These are phyloP conservation scores for Panurus biarmicus DNA, from an alignment of 2,113 vertebrate species.

Conservation along the genomic window DNA sequence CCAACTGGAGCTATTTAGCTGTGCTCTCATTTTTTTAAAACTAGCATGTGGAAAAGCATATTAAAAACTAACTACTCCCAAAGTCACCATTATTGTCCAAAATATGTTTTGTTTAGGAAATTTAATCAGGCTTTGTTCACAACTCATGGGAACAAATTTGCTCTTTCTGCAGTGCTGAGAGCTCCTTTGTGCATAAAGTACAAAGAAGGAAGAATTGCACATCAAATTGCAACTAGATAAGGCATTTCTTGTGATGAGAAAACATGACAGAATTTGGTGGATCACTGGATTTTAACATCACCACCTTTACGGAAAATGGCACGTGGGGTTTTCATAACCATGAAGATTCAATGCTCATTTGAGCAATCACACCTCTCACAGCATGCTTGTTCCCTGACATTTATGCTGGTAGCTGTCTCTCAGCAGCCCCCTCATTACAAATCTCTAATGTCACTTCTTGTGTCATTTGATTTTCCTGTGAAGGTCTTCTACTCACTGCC, in stretches of 20 bases:
- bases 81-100: neutral
- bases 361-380: constrained; percentile 26
- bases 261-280: constrained; percentile 1
- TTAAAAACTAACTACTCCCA: neutral
- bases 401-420: neutral
- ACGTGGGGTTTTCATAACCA: neutral
- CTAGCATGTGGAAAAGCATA: neutral
- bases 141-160: neutral
- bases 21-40: neutral
- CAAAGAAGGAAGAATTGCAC: neutral
- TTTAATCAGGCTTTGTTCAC: neutral
- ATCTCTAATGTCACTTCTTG: neutral
- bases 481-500: neutral
- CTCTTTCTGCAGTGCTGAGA: neutral
- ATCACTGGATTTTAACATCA: neutral
- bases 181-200: neutral
- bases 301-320: neutral
- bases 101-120: neutral
- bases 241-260: neutral
- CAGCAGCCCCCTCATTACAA: constrained; percentile 16
- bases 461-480: constrained; percentile 21
- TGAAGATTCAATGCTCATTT: neutral
- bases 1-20: neutral
- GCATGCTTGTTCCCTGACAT: constrained; percentile 26
- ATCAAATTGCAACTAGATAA: neutral